Base-by-base conservation (phyloP, 2,797 vertebrate species). In the Catharus ustulatus region DNA sequence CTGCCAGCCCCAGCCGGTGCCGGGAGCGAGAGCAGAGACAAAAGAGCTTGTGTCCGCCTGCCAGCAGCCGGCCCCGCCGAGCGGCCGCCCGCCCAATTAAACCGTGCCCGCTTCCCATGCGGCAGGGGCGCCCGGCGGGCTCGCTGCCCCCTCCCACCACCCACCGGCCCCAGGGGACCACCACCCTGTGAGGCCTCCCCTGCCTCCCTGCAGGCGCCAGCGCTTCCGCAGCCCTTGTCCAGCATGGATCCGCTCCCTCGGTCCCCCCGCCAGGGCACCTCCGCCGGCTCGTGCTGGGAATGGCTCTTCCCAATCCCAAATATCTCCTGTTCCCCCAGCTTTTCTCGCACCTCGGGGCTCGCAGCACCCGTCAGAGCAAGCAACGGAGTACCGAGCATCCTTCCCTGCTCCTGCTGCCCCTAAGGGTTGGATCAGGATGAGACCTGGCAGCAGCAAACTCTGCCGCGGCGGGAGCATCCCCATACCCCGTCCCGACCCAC, bases 21-120 rank as follows among this genome's bases (percentile, higher is more conserved):
- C 77, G 94, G 79, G 75, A 92, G 94, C 46, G 79, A 85, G 87
- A 96, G 75, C 7, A 3, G 87, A 96, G 91, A 96, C 96, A 96
- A 96, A 96, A 96, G 96, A 83, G 62, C 95, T 92, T 95, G 94
- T 96, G 96, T 96, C 94, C 91, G n/a, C 79, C 94, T 94, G 96
- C 95, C 96, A 96, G 94, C 91, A 95, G 94, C 96, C 84, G 51
- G 95, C 95, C 96, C 92, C 86, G 91, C 94, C 87, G 90, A 62
- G 72, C 93, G 75, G 84, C 95, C 82, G 93, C 93, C 93, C 79
- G 95, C 91, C 94, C 94, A 85, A 92, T 96, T 96, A 95, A 96
- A 94, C 94, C 84, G 51, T 96, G 95, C 95, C 95, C 94, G 71
- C 95, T 94, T 94, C 92, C 96, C 92, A 93, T 92, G 94, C 49